phyloP scores from a whole-genome alignment of 1,140 invertebrate species.

The Saccostrea cuccullata region DNA sequence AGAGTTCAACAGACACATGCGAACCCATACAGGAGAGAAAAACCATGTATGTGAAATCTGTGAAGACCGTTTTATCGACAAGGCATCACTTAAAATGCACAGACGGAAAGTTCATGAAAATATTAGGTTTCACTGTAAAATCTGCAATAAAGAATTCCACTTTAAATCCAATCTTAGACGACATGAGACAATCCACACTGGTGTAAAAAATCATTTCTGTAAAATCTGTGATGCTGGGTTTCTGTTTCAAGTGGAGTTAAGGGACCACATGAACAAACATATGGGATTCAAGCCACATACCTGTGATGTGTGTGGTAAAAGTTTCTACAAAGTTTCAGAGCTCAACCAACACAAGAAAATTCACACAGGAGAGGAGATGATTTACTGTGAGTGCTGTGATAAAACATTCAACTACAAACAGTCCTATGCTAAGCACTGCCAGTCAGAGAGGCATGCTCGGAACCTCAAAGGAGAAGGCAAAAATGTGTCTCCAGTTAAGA shows the following conservation, averaged over 20 bases:
- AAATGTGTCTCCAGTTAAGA: background rate
- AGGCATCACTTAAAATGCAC: slow-evolving; percentile 70
- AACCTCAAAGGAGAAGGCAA: background rate
- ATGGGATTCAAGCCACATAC: slow-evolving; percentile 93
- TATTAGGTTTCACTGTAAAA: slow-evolving; percentile 51
- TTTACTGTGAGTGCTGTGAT: slow-evolving; percentile 45
- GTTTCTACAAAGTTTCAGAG: slow-evolving; percentile 77
- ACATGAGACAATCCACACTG: slow-evolving; percentile 53
- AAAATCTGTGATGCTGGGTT: slow-evolving; percentile 96
- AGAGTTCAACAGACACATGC: slow-evolving; percentile 62
- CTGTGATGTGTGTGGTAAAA: slow-evolving; percentile 81
- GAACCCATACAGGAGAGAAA: slow-evolving; percentile 89
- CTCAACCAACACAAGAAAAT: slow-evolving; percentile 45
- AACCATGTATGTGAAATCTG: slow-evolving; percentile 93
- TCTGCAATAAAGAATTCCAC: slow-evolving; percentile 56
- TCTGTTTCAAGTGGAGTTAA: slow-evolving; percentile 93
- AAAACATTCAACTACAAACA: slow-evolving; percentile 51
- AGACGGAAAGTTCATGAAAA: slow-evolving; percentile 42
- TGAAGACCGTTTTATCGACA: slow-evolving; percentile 94
- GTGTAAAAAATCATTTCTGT: slow-evolving; percentile 82
- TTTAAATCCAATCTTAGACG: slow-evolving; percentile 42
- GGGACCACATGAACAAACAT: slow-evolving; percentile 95
- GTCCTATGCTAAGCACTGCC: slow-evolving; percentile 47
- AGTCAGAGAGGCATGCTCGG: slow-evolving; percentile 17
- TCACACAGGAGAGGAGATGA: slow-evolving; percentile 51